Conservation (phyloP, 1,140 invertebrate genomes). For the Diorhabda sublineata region DNA sequence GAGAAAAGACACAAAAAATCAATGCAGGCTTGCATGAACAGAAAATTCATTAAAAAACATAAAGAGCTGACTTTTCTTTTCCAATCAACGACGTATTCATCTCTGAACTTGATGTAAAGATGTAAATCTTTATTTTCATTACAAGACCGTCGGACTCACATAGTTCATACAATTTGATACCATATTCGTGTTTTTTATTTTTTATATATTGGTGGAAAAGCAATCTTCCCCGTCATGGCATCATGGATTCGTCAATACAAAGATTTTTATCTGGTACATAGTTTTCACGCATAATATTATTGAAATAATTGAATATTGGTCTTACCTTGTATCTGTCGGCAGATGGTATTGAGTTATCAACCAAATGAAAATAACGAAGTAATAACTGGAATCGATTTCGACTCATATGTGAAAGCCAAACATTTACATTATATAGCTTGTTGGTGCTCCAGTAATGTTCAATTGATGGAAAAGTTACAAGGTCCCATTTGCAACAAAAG, state of each 20-base stretch:
- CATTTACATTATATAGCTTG: conserved; percentile 15
- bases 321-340: conserved; percentile 20
- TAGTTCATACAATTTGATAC: not conserved
- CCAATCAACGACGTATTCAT: conserved; percentile 3
- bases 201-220: conserved; percentile 36
- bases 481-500: conserved; percentile 20
- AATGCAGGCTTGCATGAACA: too few species aligned
- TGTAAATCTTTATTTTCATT: conserved; percentile 29
- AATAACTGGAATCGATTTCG: not conserved
- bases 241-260: conserved; percentile 44
- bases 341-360: conserved; percentile 17
- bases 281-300: conserved; percentile 24
- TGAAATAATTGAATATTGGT: conserved; percentile 24
- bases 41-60: not conserved
- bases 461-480: conserved; percentile 22
- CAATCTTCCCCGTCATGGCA: conserved; percentile 39
- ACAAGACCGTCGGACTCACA: conserved; percentile 30
- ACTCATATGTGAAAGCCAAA: conserved; percentile 14
- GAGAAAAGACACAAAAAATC: too few species aligned
- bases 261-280: conserved; percentile 38
- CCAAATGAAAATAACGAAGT: conserved; percentile 18
- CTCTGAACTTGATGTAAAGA: conserved; percentile 13
- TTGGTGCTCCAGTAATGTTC: conserved; percentile 19
- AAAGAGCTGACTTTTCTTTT: conserved; percentile 18
- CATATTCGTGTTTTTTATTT: too few species aligned